Evolutionary conservation across 1,140 invertebrate genomes (phyloP), one percentile per base, ranked within the genome.

Genomic region (Amphibalanus amphitrite): DNA sequence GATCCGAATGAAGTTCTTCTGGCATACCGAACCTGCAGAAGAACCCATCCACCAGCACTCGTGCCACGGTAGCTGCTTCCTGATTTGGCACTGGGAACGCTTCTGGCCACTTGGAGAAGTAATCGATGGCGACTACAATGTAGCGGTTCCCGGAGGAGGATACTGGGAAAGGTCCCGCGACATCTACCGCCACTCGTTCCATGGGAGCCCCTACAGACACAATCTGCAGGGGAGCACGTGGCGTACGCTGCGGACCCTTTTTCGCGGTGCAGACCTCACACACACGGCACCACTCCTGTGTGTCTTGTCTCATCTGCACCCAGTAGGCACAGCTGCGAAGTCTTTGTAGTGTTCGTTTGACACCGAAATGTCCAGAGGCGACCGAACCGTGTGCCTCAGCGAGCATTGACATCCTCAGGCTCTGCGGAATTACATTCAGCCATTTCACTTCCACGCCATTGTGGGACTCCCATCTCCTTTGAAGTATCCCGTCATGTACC

Each of bases 31-130:
- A 70, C 4, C 65, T 3, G 29, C 30, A 8, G 29, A 70, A 70
- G n/a, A 70, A 70, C n/a, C 65, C 69, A 70, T 70, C 29, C 4
- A 28, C 29, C 65, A 70, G 29, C 69, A 70, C 69, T 10, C 69
- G 30, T 29, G 69, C 69, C n/a, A 70, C 69, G 3, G 28, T 72
- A 3, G 26, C 28, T n/a, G 69, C n/a, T 20, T 67, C 71, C 17
- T 72, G 68, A 15, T 72, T 72, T 30, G 26, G 26, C 28, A 26
- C 33, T 6, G 28, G 4, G 17, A 70, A 28, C 13, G 69, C 26
- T 17, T 70, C 47, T 1, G 47, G 47, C 20, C 47, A 30, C 30
- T 70, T 70, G 26, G 69, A 70, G 29, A 28, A 38, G 33, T 38
- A 38, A 38, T 38, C 33, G 33, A 38, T 38, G 33, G 15, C 15